Evolutionary conservation across 2,113 vertebrate genomes (phyloP), one percentile per base, ranked within the genome.

Genomic region (Alces alces): DNA sequence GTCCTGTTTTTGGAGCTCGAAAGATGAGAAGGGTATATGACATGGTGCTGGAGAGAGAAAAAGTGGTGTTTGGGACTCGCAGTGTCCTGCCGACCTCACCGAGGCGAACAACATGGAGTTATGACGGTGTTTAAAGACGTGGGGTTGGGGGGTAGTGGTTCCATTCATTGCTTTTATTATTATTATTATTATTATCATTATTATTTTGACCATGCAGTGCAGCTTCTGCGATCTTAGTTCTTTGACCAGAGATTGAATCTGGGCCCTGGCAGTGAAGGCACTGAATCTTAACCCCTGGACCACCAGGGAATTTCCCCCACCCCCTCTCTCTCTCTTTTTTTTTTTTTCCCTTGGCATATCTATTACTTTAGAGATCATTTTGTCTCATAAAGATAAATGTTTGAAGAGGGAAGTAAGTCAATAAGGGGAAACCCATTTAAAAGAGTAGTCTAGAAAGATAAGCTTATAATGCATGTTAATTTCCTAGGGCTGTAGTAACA

Each of bases 41-140:
- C 11, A 3, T 4, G 36, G 25, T 13, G 2, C 11, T 12, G 1
- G 45, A 10, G 27, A 25, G 5, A 1, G 6, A 28, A n/a, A n/a
- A 23, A 39, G n/a, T 39, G 2, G 12, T 50, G 30, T 7, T 3
- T 21, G 11, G 15, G n/a, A 27, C 23, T 52, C 9, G 3, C 3
- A n/a, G 27, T 0, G 4, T 36, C 10, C 43, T 28, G 1, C 25
- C 15, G 5, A 5, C 14, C 11, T 58, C 50, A 6, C 12, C 50
- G 21, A 3, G 2, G 12, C 7, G 28, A 54, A 33, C 13, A 30
- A 17, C 27, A 19, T 25, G 13, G 14, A 80, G 52, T 0, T 25
- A 14, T 21, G 36, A 39, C 14, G 30, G 17, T 27, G 36, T 58
- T 87, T 93, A 61, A 86, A 88, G n/a, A 43, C 5, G 12, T 11